phyloP scores from a whole-genome alignment of 2,888 invertebrate genomes.

The Torymus tubicola region DNA sequence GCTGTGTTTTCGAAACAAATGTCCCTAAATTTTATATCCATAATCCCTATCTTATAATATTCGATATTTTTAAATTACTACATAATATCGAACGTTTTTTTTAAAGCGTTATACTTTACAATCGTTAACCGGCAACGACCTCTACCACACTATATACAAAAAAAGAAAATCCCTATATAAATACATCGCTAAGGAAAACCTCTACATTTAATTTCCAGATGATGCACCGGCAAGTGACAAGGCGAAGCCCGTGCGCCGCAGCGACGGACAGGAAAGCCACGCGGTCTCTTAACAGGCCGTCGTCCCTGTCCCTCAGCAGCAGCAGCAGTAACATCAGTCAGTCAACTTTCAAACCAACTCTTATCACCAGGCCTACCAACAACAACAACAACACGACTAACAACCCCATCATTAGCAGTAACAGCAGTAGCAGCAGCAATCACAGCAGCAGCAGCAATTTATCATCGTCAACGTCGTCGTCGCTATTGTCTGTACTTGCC shows the following conservation, averaged over 20 bases:
- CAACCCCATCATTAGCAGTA: slow-evolving; percentile 15
- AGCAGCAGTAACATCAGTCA: too few relatives aligned
- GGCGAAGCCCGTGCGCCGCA: slow-evolving; percentile 40
- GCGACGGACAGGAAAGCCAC: background rate
- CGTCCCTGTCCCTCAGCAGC: slow-evolving; percentile 12
- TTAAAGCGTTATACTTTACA: too few relatives aligned
- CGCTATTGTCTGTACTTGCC: slow-evolving; percentile 74
- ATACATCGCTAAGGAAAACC: background rate
- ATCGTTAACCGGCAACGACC: too few relatives aligned
- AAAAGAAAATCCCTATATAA: background rate
- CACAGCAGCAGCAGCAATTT: background rate
- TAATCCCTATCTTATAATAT: too few relatives aligned
- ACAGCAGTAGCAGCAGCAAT: background rate
- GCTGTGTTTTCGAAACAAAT: too few relatives aligned
- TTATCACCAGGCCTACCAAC: slow-evolving; percentile 2
- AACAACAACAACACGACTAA: slow-evolving; percentile 18
- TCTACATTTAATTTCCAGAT: slow-evolving; percentile 65
- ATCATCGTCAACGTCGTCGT: slow-evolving; percentile 73
- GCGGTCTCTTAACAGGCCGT: slow-evolving; percentile 6
- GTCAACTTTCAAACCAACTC: too few relatives aligned
- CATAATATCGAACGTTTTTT: too few relatives aligned
- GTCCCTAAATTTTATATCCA: too few relatives aligned
- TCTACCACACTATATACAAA: too few relatives aligned
- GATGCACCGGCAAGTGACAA: slow-evolving; percentile 71
- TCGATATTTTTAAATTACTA: too few relatives aligned